Conservation (phyloP, 2,113 vertebrate species). For the Poecile atricapillus region DNA sequence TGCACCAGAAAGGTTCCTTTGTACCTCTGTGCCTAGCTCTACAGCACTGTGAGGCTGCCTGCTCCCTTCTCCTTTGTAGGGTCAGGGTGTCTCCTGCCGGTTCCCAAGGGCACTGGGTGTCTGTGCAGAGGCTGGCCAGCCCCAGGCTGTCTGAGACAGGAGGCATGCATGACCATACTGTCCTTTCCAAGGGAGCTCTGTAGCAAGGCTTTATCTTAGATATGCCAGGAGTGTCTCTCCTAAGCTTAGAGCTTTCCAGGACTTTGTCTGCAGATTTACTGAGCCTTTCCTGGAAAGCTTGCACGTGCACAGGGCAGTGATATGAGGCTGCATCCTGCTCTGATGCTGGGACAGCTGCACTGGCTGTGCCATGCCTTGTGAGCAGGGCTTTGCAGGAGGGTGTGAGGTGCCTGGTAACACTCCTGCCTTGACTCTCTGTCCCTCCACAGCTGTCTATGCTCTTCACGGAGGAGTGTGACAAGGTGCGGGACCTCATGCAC, state of each 20-base stretch:
- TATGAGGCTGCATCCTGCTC: not conserved
- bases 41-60: not conserved
- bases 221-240: not conserved
- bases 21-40: not conserved
- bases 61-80: not conserved
- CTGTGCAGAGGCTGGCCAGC: not conserved
- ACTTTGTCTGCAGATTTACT: not conserved
- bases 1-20: not conserved
- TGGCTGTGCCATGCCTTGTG: not conserved
- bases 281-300: not conserved
- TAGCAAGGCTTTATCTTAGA: not conserved
- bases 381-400: not conserved
- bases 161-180: not conserved
- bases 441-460: constrained; percentile 91
- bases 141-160: not conserved
- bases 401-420: not conserved
- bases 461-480: constrained; percentile 98
- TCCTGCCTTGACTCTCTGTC: not conserved
- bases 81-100: not conserved
- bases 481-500: constrained; percentile 95
- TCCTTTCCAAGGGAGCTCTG: not conserved
- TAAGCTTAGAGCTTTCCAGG: not conserved
- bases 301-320: not conserved
- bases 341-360: not conserved
- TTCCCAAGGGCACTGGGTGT: not conserved